Conservation (phyloP, 2,797 vertebrate species). For the Antennarius maculatus region DNA sequence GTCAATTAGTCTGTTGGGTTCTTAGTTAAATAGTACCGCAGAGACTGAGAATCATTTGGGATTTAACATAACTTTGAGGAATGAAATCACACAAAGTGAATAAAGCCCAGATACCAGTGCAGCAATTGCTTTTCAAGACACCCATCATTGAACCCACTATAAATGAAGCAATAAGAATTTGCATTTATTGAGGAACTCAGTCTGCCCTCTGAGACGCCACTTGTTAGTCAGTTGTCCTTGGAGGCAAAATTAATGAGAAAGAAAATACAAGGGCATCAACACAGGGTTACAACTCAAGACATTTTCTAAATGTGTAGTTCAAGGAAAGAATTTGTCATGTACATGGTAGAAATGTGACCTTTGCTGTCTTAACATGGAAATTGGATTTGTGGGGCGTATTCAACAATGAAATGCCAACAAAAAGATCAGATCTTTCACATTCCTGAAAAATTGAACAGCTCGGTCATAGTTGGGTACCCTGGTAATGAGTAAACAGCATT, state of each 20-base stretch:
- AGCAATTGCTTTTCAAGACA: slow-evolving; percentile 33
- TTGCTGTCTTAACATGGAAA: slow-evolving; percentile 10
- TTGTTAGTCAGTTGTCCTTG: slow-evolving; percentile 8
- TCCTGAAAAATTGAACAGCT: slow-evolving; percentile 11
- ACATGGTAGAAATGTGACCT: slow-evolving; percentile 8
- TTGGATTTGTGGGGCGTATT: slow-evolving; percentile 2
- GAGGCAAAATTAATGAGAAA: slow-evolving; percentile 20
- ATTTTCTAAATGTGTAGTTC: not conserved
- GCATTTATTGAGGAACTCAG: slow-evolving; percentile 1
- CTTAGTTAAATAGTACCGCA: not conserved
- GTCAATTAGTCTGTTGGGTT: slow-evolving; percentile 9
- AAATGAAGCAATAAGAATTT: slow-evolving; percentile 2
- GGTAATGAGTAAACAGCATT: slow-evolving; percentile 25
- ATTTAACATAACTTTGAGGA: slow-evolving; percentile 27
- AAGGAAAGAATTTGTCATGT: not conserved
- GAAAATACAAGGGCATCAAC: slow-evolving; percentile 4
- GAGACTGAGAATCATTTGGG: slow-evolving; percentile 32
- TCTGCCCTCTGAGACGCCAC: slow-evolving; percentile 7
- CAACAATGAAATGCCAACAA: not conserved
- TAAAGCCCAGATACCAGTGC: slow-evolving; percentile 25
- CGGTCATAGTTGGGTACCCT: not conserved
- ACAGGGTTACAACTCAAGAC: not conserved
- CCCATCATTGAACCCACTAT: slow-evolving; percentile 9
- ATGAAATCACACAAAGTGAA: slow-evolving; percentile 36
- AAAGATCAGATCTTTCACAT: slow-evolving; percentile 5